These are phyloP conservation scores for Xenopus tropicalis DNA, from an alignment of 2,113 vertebrate species.

Conservation along the genomic window DNA sequence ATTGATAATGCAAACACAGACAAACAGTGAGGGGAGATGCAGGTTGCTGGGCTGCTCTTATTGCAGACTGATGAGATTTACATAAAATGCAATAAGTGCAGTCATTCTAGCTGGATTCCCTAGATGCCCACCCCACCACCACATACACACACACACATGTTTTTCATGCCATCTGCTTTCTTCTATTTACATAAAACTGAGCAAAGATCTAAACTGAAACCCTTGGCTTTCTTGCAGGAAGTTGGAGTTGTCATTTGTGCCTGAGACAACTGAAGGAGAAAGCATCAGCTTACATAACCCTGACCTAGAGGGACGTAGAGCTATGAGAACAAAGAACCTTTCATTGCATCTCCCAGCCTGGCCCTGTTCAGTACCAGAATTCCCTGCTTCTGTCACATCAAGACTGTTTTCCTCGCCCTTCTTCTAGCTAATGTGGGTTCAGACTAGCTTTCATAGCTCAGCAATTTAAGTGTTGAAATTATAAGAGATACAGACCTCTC, in stretches of 20 bases:
- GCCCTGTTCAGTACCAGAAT: slow-evolving; percentile 25
- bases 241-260: slow-evolving; percentile 93
- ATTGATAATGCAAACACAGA: too few relatives aligned
- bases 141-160: too few relatives aligned
- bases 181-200: not conserved
- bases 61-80: too few relatives aligned
- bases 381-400: slow-evolving; percentile 25
- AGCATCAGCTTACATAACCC: slow-evolving; percentile 91
- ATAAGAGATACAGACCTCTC: slow-evolving; percentile 5
- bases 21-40: too few relatives aligned
- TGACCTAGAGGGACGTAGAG: slow-evolving; percentile 71
- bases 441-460: slow-evolving; percentile 17
- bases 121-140: too few relatives aligned
- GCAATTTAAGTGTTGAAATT: slow-evolving; percentile 11
- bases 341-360: slow-evolving; percentile 12
- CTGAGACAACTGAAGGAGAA: slow-evolving; percentile 92
- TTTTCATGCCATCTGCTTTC: too few relatives aligned
- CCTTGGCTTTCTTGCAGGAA: slow-evolving; percentile 63
- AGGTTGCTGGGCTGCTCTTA: too few relatives aligned
- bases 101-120: too few relatives aligned
- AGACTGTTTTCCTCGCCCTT: slow-evolving; percentile 2
- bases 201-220: not conserved
- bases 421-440: not conserved
- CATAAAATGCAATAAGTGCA: too few relatives aligned
- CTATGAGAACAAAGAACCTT: slow-evolving; percentile 5